Conservation (phyloP, 2,888 invertebrate genomes). For the Baccha elongata region DNA sequence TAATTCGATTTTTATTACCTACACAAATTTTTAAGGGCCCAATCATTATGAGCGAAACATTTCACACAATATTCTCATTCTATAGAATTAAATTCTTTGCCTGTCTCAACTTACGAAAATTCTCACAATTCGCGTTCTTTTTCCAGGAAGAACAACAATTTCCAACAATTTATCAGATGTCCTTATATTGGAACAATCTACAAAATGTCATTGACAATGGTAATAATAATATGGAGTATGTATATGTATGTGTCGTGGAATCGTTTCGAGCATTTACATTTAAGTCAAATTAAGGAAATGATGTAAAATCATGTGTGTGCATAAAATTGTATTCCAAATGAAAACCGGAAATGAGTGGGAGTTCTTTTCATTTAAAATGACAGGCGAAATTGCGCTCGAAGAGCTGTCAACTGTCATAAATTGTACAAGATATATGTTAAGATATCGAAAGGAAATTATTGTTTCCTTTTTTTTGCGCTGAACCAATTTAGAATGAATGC, state of each 20-base stretch:
- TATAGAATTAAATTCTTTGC: neutral
- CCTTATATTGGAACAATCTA: constrained; percentile 38
- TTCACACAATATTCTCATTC: constrained; percentile 42
- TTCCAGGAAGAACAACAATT: constrained; percentile 33
- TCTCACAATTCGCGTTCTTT: neutral
- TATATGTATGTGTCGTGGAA: constrained; percentile 12
- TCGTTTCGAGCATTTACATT: constrained; percentile 39
- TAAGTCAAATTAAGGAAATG: constrained; percentile 59
- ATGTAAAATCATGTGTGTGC: constrained; percentile 40
- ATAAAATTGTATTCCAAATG: constrained; percentile 50
- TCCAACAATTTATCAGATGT: constrained; percentile 55
- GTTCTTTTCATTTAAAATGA: constrained; percentile 14
- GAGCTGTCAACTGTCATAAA: constrained; percentile 50
- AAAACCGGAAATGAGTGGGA: constrained; percentile 49
- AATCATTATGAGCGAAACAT: constrained; percentile 57
- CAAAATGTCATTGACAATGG: constrained; percentile 48
- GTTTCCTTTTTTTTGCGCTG: neutral
- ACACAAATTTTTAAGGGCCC: constrained; percentile 63
- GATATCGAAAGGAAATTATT: constrained; percentile 21
- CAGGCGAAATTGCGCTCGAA: constrained; percentile 7
- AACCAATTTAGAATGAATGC: too few species aligned
- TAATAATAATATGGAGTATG: neutral
- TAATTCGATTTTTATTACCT: constrained; percentile 70
- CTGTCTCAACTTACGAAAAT: neutral
- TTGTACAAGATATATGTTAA: constrained; percentile 44